Conservation (phyloP, 2,797 vertebrate genomes). For the Anas capensis region DNA sequence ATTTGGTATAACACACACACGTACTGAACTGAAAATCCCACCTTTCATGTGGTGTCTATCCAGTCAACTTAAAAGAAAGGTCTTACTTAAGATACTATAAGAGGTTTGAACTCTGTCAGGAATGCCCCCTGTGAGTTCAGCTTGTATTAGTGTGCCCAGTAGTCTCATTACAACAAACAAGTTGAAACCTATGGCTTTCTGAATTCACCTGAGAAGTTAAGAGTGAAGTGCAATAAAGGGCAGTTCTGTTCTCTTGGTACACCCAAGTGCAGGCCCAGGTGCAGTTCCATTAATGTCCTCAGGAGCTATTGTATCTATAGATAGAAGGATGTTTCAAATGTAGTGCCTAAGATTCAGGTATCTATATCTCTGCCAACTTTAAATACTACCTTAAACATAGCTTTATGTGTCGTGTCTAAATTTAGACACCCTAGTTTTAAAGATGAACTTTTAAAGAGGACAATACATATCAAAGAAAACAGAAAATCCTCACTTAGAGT, state of each 20-base stretch:
- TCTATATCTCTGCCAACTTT: slow-evolving; percentile 15
- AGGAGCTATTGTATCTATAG: slow-evolving; percentile 27
- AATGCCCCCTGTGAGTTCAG: slow-evolving; percentile 13
- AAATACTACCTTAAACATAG: slow-evolving; percentile 9
- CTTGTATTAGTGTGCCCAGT: neutral
- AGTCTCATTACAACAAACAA: slow-evolving; percentile 43
- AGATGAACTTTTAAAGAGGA: neutral
- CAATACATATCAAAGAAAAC: neutral
- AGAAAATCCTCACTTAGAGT: neutral
- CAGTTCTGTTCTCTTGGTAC: neutral
- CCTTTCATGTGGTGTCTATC: neutral
- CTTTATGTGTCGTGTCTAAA: slow-evolving; percentile 34
- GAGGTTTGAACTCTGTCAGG: slow-evolving; percentile 31
- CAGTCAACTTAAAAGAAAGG: neutral
- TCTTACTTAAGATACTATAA: slow-evolving; percentile 30
- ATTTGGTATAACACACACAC: neutral
- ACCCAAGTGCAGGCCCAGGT: neutral
- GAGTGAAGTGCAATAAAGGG: slow-evolving; percentile 1
- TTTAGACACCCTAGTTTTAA: slow-evolving; percentile 52
- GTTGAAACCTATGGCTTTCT: neutral
- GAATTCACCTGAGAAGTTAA: slow-evolving; percentile 22
- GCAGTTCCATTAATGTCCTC: neutral
- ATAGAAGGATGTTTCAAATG: slow-evolving; percentile 35
- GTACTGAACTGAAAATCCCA: neutral
- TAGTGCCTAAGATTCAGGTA: slow-evolving; percentile 19